A percentile compares a stretch with the other conserved stretches of the same genome.
Evolutionary conservation across 2,888 invertebrate species (phyloP).

Genomic region (Lochmaea crataegi): DNA sequence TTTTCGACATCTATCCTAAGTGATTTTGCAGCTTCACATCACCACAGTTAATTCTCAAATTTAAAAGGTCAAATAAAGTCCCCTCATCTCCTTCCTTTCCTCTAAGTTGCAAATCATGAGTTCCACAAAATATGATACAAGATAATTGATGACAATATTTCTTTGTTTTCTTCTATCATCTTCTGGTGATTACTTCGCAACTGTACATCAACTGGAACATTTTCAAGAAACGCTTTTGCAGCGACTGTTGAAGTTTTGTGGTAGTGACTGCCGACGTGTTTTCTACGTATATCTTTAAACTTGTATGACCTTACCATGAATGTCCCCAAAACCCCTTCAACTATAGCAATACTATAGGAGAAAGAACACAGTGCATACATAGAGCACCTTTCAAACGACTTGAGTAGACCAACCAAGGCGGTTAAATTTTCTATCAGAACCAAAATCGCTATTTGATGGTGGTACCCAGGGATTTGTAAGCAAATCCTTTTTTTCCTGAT

Average conservation of each 20-base stretch:
- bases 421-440: too few relatives aligned
- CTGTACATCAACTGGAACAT: conserved; percentile 24
- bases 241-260: conserved; percentile 32
- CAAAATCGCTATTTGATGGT: too few relatives aligned
- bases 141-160: conserved; percentile 42
- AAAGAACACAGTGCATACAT: too few relatives aligned
- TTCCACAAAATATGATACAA: conserved; percentile 34
- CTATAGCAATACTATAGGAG: too few relatives aligned
- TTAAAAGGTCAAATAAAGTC: conserved; percentile 35
- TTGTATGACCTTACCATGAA: conserved; percentile 28
- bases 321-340: conserved; percentile 23
- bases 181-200: conserved; percentile 33
- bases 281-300: conserved; percentile 31
- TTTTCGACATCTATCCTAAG: conserved; percentile 28
- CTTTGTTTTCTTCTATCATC: conserved; percentile 34
- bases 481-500: too few relatives aligned
- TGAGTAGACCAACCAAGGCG: too few relatives aligned
- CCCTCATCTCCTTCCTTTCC: conserved; percentile 28
- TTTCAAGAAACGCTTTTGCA: conserved; percentile 37
- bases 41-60: conserved; percentile 32
- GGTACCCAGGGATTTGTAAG: too few relatives aligned
- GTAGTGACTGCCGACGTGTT: conserved; percentile 20
- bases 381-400: too few relatives aligned
- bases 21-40: conserved; percentile 28
- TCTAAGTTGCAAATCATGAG: conserved; percentile 34